These are phyloP conservation scores for Bujurquina vittata DNA, from an alignment of 2,113 vertebrate genomes.

Conservation along the genomic window DNA sequence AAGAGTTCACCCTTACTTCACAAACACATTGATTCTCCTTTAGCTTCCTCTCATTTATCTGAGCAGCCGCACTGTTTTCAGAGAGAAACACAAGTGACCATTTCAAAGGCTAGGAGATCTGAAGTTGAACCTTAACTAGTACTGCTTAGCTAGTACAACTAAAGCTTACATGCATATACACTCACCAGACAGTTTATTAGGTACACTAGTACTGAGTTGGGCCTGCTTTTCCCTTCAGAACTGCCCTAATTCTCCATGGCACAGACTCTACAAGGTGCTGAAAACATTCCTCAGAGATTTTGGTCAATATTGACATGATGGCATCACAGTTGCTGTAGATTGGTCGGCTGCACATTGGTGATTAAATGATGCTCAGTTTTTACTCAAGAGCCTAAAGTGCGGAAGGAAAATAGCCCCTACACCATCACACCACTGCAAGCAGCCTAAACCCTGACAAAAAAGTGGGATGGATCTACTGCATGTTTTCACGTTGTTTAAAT, in stretches of 20 bases:
- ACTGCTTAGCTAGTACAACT: neutral
- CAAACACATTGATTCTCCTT: neutral
- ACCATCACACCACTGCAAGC: neutral
- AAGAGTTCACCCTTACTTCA: neutral
- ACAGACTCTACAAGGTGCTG: too few relatives aligned
- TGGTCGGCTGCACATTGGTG: neutral
- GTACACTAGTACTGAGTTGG: too few relatives aligned
- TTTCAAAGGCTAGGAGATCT: neutral
- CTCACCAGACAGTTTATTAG: neutral
- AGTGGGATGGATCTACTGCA: neutral
- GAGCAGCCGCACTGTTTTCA: neutral
- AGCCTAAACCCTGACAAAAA: neutral
- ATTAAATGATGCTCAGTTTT: neutral
- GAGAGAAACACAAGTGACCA: neutral
- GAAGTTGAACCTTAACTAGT: neutral
- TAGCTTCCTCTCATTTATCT: neutral
- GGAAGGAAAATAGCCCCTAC: too few relatives aligned
- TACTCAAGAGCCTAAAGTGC: accelerated
- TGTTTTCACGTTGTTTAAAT: neutral
- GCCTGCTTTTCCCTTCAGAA: too few relatives aligned
- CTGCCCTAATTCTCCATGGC: too few relatives aligned
- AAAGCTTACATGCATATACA: neutral
- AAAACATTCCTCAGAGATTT: too few relatives aligned
- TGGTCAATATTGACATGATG: too few relatives aligned
- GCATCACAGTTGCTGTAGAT: too few relatives aligned